Conservation (phyloP, 2,113 vertebrate species). For the Lagopus muta region DNA sequence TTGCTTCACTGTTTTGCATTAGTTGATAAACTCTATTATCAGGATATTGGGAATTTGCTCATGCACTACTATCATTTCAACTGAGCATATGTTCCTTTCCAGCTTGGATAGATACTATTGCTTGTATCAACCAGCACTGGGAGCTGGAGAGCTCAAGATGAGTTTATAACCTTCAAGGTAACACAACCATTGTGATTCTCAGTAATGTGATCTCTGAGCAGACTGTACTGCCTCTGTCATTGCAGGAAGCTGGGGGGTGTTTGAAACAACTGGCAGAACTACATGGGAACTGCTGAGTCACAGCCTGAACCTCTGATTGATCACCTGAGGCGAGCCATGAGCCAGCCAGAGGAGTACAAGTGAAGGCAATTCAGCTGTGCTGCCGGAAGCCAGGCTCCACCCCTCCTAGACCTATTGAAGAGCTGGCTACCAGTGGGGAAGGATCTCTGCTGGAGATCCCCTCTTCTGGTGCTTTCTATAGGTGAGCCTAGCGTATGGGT, state of each 20-base stretch:
- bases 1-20: not conserved
- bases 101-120: not conserved
- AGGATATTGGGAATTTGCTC: rapidly evolving
- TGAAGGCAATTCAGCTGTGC: too few species aligned
- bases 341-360: too few species aligned
- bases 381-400: too few species aligned
- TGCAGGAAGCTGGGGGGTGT: not conserved
- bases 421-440: too few species aligned
- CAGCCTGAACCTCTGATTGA: too few species aligned
- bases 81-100: not conserved
- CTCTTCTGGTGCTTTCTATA: too few species aligned
- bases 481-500: too few species aligned
- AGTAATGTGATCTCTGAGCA: not conserved
- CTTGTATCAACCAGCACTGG: not conserved
- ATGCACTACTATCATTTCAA: too few species aligned
- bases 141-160: not conserved
- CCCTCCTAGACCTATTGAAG: too few species aligned
- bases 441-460: too few species aligned
- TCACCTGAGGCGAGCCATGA: too few species aligned
- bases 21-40: not conserved
- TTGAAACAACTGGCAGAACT: not conserved
- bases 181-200: not conserved
- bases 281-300: too few species aligned
- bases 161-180: not conserved
- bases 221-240: not conserved